Percentiles rank a stretch among this genome's conserved stretches.
Conservation (phyloP, 1,140 invertebrate genomes). For the Achroia grisella region DNA sequence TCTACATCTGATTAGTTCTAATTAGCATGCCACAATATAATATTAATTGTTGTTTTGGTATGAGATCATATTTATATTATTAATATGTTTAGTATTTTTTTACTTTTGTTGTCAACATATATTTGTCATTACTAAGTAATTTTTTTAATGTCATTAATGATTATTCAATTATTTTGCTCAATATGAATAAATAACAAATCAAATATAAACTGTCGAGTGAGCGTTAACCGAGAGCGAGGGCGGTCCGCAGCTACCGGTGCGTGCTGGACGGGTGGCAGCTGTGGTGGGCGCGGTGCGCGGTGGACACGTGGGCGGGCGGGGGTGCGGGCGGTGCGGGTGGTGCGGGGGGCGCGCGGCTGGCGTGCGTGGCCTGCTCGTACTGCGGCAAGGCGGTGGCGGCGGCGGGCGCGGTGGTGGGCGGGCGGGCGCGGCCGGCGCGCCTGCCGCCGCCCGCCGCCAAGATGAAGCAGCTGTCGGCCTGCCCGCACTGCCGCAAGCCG, state of each 20-base stretch:
- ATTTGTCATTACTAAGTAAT: too few species aligned
- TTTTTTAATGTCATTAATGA: too few species aligned
- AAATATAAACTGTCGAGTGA: too few species aligned
- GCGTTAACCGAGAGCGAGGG: too few species aligned
- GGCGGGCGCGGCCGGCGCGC: constrained; percentile 75
- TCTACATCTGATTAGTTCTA: too few species aligned
- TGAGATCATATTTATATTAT: too few species aligned
- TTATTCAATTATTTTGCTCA: too few species aligned
- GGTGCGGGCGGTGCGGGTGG: constrained; percentile 19
- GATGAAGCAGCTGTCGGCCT: constrained; percentile 85
- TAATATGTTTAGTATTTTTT: too few species aligned
- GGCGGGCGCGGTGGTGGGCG: constrained; percentile 79
- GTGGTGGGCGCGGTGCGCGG: constrained; percentile 84
- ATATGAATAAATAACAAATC: too few species aligned
- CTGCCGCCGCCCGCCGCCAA: constrained; percentile 69
- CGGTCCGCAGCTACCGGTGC: constrained; percentile 78
- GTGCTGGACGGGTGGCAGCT: constrained; percentile 84
- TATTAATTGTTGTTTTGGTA: too few species aligned
- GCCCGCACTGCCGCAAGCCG: constrained; percentile 95
- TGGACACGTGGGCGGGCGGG: constrained; percentile 72
- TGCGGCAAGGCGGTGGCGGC: constrained; percentile 94
- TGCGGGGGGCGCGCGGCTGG: constrained; percentile 34
- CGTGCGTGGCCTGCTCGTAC: constrained; percentile 94
- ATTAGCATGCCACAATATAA: too few species aligned
- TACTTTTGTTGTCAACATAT: too few species aligned